These are phyloP conservation scores for Erpetoichthys calabaricus DNA, from an alignment of 2,797 vertebrate species.

Conservation along the genomic window DNA sequence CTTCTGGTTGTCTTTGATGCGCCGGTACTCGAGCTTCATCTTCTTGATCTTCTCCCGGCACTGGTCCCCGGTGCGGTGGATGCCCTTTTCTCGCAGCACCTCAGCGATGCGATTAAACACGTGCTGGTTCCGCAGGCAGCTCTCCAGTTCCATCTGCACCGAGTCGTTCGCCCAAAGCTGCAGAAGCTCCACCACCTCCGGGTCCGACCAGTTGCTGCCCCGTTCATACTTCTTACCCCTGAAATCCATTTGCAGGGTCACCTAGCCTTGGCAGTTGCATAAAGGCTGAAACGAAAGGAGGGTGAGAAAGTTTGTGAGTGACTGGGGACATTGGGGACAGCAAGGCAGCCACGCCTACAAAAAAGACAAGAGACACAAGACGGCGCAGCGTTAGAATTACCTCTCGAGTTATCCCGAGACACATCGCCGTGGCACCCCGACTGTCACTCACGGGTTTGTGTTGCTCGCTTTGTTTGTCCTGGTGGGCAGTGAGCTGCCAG, in stretches of 20 bases:
- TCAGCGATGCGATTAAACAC: constrained; percentile 78
- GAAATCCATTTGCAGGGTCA: constrained; percentile 56
- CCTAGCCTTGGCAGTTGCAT: too few relatives aligned
- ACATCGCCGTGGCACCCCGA: neutral
- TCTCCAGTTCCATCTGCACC: constrained; percentile 72
- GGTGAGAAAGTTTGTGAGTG: neutral
- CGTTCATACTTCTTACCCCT: constrained; percentile 70
- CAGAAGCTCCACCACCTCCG: constrained; percentile 74
- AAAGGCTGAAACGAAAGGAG: too few relatives aligned
- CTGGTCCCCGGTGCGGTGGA: constrained; percentile 70
- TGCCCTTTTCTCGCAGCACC: constrained; percentile 64
- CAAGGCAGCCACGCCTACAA: neutral
- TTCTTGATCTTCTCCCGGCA: constrained; percentile 87
- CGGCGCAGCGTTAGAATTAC: neutral
- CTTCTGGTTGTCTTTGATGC: constrained; percentile 74
- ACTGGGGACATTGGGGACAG: neutral
- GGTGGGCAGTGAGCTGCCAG: too few relatives aligned
- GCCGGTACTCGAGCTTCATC: constrained; percentile 82
- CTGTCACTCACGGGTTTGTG: neutral
- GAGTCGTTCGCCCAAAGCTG: constrained; percentile 75
- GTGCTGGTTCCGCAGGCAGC: constrained; percentile 74
- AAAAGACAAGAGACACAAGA: too few relatives aligned
- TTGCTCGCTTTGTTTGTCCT: too few relatives aligned
- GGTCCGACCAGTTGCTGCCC: constrained; percentile 81
- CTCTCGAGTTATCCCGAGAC: neutral